Conservation (phyloP, 2,888 invertebrate genomes). For the Euproctis similis region DNA sequence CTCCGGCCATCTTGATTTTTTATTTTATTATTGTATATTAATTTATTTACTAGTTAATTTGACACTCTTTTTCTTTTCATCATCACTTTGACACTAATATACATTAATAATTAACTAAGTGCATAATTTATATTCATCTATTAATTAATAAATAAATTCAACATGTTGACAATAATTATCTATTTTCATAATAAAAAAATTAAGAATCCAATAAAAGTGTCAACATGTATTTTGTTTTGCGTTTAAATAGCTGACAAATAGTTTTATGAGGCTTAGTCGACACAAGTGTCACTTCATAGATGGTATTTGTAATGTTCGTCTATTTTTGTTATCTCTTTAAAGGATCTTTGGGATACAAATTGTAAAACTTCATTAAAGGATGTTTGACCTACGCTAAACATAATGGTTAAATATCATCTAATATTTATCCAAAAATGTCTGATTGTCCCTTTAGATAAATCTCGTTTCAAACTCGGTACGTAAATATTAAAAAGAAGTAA, state of each 20-base stretch:
- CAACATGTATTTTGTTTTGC: slow-evolving; percentile 50
- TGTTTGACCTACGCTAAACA: slow-evolving; percentile 40
- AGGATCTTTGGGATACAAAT: slow-evolving; percentile 44
- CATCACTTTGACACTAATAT: slow-evolving; percentile 49
- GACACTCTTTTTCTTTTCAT: slow-evolving; percentile 56
- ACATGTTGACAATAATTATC: slow-evolving; percentile 48
- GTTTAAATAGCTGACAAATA: slow-evolving; percentile 69
- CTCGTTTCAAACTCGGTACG: slow-evolving; percentile 41
- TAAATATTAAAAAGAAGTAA: slow-evolving; percentile 49
- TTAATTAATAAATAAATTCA: slow-evolving; percentile 33
- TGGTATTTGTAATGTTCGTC: slow-evolving; percentile 33
- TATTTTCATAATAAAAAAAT: slow-evolving; percentile 38
- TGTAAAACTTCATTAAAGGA: slow-evolving; percentile 36
- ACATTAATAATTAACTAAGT: slow-evolving; percentile 23
- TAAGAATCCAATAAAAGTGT: slow-evolving; percentile 54
- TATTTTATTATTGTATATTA: slow-evolving; percentile 20
- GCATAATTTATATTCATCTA: slow-evolving; percentile 23
- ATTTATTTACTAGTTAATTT: slow-evolving; percentile 41
- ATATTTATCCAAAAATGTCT: slow-evolving; percentile 45
- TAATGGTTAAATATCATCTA: slow-evolving; percentile 41
- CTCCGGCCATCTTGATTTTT: slow-evolving; percentile 52
- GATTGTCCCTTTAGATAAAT: slow-evolving; percentile 48
- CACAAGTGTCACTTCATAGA: slow-evolving; percentile 53
- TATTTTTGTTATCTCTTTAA: slow-evolving; percentile 53
- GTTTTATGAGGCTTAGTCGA: slow-evolving; percentile 53